phyloP scores from a whole-genome alignment of 2,113 vertebrate species.

The Vidua macroura region DNA sequence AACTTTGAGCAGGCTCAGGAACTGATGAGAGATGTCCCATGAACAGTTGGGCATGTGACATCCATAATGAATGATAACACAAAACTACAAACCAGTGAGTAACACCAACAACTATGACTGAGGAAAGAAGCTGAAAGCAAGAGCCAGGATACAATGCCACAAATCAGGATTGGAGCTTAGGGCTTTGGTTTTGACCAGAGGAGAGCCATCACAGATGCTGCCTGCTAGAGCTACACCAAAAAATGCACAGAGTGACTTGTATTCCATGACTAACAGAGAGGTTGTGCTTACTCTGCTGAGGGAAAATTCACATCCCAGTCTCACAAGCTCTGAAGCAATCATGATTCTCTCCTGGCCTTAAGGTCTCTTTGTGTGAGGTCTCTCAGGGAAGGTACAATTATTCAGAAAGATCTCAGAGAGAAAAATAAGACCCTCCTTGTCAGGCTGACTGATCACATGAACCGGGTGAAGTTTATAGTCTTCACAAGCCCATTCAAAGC shows the following conservation, averaged over 20 bases:
- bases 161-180: background rate
- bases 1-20: background rate
- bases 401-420: background rate
- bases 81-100: background rate
- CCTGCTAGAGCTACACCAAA: background rate
- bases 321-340: background rate
- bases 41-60: background rate
- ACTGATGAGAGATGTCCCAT: background rate
- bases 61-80: background rate
- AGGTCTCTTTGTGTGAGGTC: background rate
- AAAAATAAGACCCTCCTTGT: background rate
- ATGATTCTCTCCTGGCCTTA: background rate
- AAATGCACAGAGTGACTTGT: background rate
- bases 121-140: background rate
- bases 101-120: background rate
- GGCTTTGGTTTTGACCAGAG: background rate
- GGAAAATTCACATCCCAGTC: background rate
- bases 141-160: background rate
- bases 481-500: background rate
- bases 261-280: background rate
- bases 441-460: background rate
- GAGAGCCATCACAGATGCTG: background rate
- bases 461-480: background rate
- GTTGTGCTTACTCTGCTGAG: background rate
- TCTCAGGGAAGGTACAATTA: background rate